Percentiles rank a stretch among this genome's conserved stretches.
These are phyloP conservation scores for Acyrthosiphon pisum DNA, from an alignment of 1,140 invertebrate species.

Conservation along the genomic window DNA sequence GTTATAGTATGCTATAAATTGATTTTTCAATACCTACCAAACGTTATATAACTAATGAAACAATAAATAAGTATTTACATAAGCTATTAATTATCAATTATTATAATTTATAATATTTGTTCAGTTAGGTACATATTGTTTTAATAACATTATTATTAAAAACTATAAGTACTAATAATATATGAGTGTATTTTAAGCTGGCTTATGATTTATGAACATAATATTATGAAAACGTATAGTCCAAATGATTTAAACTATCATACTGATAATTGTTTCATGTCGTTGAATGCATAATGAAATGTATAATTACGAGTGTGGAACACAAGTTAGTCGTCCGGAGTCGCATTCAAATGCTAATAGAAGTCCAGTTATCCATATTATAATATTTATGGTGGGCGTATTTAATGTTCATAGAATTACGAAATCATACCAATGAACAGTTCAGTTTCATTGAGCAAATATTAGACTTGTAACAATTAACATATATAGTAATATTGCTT, in stretches of 20 bases:
- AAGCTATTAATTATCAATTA: neutral
- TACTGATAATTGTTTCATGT: conserved; percentile 31
- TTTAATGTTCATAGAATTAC: neutral
- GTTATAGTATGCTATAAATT: too few relatives aligned
- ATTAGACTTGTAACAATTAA: neutral
- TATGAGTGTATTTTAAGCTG: neutral
- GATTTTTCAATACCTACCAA: too few relatives aligned
- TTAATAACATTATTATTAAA: neutral
- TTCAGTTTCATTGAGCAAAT: neutral
- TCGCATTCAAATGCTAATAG: conserved; percentile 52
- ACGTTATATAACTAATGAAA: neutral
- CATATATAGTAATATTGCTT: neutral
- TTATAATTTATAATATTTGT: neutral
- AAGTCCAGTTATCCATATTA: conserved; percentile 38
- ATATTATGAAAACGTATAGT: conserved; percentile 17
- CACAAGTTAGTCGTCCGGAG: conserved; percentile 51
- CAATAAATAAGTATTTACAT: neutral
- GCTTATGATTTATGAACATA: conserved; percentile 31
- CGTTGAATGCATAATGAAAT: conserved; percentile 42
- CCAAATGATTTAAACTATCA: conserved; percentile 24
- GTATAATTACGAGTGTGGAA: conserved; percentile 51
- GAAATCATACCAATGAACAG: neutral
- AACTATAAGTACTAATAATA: neutral
- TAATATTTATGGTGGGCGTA: neutral
- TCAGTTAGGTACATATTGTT: conserved; percentile 6